phyloP scores from a whole-genome alignment of 2,113 vertebrate genomes.

The Alethe castanea region DNA sequence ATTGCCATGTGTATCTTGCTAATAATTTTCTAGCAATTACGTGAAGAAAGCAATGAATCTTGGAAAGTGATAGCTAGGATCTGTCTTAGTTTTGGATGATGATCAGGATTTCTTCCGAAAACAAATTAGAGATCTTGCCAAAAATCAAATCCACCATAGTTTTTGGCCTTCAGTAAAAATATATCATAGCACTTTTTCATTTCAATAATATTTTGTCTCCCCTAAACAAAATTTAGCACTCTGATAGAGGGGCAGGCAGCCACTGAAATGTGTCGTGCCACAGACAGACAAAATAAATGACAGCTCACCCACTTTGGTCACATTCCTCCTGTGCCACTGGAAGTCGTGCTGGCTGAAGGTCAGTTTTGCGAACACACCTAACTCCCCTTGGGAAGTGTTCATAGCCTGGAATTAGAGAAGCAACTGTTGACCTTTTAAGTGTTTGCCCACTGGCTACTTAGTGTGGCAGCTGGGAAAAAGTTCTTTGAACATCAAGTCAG shows the following conservation, averaged over 20 bases:
- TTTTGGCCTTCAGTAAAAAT: not conserved
- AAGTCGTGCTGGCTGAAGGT: not conserved
- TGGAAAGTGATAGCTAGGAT: conserved; percentile 21
- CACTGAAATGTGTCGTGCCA: not conserved
- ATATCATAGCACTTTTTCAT: not conserved
- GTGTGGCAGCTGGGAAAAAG: conserved; percentile 1
- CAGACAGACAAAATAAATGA: not conserved
- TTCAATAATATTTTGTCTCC: not conserved
- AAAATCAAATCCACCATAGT: not conserved
- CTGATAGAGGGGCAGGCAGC: not conserved
- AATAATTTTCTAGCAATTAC: not conserved
- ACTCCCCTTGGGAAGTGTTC: not conserved
- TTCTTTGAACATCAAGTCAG: not conserved
- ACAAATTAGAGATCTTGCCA: not conserved
- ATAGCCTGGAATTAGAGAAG: not conserved
- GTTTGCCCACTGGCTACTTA: conserved; percentile 16
- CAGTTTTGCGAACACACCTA: not conserved
- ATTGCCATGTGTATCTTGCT: conserved; percentile 3
- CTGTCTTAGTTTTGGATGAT: conserved; percentile 12
- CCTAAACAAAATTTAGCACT: not conserved
- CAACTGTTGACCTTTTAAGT: conserved; percentile 30
- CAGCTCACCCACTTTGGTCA: not conserved
- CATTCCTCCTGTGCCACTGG: not conserved
- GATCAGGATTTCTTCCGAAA: conserved; percentile 8
- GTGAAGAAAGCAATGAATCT: not conserved